Evolutionary conservation across 2,888 invertebrate species (phyloP).

Genomic region (Molanna angustata): DNA sequence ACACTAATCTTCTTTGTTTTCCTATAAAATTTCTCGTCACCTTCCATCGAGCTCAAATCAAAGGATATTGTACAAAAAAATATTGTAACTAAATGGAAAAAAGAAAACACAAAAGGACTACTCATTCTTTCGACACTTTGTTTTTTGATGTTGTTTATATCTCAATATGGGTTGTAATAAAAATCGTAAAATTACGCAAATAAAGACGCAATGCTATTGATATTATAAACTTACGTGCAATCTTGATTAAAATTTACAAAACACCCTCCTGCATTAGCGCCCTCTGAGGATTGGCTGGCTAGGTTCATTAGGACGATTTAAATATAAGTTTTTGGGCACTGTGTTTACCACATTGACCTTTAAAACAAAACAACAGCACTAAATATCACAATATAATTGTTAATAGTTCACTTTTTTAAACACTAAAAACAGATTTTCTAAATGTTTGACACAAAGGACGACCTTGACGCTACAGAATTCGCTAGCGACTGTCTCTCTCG

Average conservation of each 20-base stretch:
- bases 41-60: no score
- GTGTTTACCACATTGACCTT: slow-evolving; percentile 27
- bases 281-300: slow-evolving; percentile 71
- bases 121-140: no score
- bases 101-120: no score
- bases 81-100: no score
- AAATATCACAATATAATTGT: slow-evolving; percentile 20
- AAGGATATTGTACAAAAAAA: no score
- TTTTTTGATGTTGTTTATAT: no score
- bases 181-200: no score
- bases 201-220: no score
- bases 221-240: slow-evolving; percentile 90
- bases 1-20: not conserved
- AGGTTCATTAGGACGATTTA: slow-evolving; percentile 75
- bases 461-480: slow-evolving; percentile 52
- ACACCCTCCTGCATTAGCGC: slow-evolving; percentile 79
- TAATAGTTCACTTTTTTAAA: slow-evolving; percentile 31
- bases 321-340: slow-evolving; percentile 41
- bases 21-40: no score
- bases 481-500: slow-evolving; percentile 28
- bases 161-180: not conserved
- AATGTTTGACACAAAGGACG: slow-evolving; percentile 63
- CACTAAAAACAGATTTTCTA: slow-evolving; percentile 45
- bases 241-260: slow-evolving; percentile 98
- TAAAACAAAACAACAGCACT: slow-evolving; percentile 16